A percentile compares a stretch with the other conserved stretches of the same genome.
phyloP scores from a whole-genome alignment of 1,140 invertebrate genomes.

The Drosophila biarmipes region DNA sequence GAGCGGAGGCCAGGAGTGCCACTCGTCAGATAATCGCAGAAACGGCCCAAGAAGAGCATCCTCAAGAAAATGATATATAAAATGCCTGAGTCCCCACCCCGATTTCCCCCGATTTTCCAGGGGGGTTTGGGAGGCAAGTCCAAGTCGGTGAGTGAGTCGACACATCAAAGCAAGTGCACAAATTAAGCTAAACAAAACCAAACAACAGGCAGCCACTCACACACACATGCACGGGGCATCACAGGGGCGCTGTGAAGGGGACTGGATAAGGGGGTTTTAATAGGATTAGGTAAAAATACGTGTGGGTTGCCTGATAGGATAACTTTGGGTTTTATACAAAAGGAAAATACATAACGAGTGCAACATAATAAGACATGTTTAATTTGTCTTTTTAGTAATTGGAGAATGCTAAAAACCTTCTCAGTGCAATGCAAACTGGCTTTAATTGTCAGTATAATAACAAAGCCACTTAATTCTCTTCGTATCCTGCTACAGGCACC shows the following conservation, averaged over 20 bases:
- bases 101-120: constrained; percentile 8
- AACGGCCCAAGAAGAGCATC: constrained; percentile 42
- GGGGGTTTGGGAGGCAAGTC: background rate
- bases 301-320: too few relatives aligned
- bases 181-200: constrained; percentile 79
- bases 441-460: too few relatives aligned
- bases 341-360: too few relatives aligned
- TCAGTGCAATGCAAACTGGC: too few relatives aligned
- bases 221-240: constrained; percentile 8
- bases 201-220: constrained; percentile 44
- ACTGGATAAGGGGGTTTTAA: background rate
- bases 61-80: constrained; percentile 44
- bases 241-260: constrained; percentile 6
- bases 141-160: constrained; percentile 46
- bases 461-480: too few relatives aligned
- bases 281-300: background rate
- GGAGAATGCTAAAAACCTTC: too few relatives aligned
- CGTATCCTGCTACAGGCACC: too few relatives aligned
- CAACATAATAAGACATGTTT: too few relatives aligned
- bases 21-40: constrained; percentile 51
- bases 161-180: constrained; percentile 78
- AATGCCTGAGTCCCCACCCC: constrained; percentile 20
- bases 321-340: too few relatives aligned
- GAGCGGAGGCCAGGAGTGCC: constrained; percentile 29
- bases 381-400: too few relatives aligned